Evolutionary conservation across 2,113 vertebrate genomes (phyloP).

Genomic region (Phrynosoma platyrhinos): DNA sequence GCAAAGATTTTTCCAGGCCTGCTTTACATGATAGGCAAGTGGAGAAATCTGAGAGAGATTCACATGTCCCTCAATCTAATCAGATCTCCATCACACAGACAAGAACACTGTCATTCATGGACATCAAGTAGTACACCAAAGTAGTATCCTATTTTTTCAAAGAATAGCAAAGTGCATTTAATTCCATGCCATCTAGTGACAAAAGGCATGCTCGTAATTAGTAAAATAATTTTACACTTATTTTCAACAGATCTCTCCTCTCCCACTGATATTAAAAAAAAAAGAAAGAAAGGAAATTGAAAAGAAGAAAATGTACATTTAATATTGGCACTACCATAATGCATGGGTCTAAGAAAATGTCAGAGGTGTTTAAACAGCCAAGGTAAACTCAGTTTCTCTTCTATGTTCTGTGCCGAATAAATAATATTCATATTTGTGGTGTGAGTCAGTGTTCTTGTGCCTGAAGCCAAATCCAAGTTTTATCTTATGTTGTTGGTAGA

Average conservation of each 20-base stretch:
- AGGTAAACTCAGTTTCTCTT: neutral
- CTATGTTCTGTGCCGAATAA: neutral
- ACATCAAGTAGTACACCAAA: no score
- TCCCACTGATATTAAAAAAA: conserved; percentile 62
- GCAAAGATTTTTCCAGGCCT: no score
- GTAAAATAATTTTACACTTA: conserved; percentile 68
- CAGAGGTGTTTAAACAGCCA: neutral
- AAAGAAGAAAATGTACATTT: conserved; percentile 32
- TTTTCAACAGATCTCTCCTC: conserved; percentile 57
- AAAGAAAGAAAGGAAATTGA: conserved; percentile 59
- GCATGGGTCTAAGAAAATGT: neutral
- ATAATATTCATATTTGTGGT: no score
- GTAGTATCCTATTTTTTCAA: neutral
- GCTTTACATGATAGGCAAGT: no score
- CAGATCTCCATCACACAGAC: no score
- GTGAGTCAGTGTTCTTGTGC: no score
- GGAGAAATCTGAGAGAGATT: no score
- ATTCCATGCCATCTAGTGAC: conserved; percentile 45
- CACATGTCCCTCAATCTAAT: no score
- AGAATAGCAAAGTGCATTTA: conserved; percentile 34
- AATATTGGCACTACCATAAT: conserved; percentile 37
- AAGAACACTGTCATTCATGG: no score
- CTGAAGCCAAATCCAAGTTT: no score
- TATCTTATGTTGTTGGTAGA: no score
- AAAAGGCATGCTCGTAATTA: conserved; percentile 47